Conservation (phyloP, 1,140 invertebrate genomes). For the Calliopsis andreniformis region DNA sequence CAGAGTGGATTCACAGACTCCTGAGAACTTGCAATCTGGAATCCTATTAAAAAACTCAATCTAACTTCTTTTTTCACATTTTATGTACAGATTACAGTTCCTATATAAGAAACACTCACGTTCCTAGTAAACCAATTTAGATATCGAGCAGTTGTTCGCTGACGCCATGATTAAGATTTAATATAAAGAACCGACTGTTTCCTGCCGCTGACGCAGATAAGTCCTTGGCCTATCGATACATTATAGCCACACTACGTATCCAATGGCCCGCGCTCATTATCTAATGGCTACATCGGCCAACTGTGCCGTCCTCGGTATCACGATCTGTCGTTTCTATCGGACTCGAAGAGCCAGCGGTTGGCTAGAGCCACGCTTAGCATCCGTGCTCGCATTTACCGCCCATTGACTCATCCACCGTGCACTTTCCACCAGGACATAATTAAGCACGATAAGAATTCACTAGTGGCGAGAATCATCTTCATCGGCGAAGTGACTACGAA, state of each 20-base stretch:
- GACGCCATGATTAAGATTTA: background rate
- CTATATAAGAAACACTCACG: too few relatives aligned
- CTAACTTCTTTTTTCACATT: too few relatives aligned
- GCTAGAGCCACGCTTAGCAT: constrained; percentile 27
- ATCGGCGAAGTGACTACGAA: constrained; percentile 5
- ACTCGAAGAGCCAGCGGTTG: background rate
- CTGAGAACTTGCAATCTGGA: too few relatives aligned
- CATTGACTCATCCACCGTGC: constrained; percentile 58
- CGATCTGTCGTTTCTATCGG: constrained; percentile 30
- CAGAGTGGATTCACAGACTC: too few relatives aligned
- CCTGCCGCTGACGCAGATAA: constrained; percentile 16
- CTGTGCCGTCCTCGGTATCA: constrained; percentile 64
- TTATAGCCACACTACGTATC: constrained; percentile 58
- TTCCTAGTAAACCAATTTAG: too few relatives aligned
- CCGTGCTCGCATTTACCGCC: constrained; percentile 52
- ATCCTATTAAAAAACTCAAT: too few relatives aligned
- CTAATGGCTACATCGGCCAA: constrained; percentile 69
- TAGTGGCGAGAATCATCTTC: background rate
- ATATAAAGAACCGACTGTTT: background rate
- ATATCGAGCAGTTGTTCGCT: background rate
- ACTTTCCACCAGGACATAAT: constrained; percentile 41
- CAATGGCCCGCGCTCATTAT: constrained; percentile 71
- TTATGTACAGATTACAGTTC: too few relatives aligned
- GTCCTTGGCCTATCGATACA: constrained; percentile 41
- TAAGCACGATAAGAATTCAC: constrained; percentile 62